These are phyloP conservation scores for Cyanocitta stelleri DNA, from an alignment of 2,113 vertebrate genomes.

Conservation along the genomic window DNA sequence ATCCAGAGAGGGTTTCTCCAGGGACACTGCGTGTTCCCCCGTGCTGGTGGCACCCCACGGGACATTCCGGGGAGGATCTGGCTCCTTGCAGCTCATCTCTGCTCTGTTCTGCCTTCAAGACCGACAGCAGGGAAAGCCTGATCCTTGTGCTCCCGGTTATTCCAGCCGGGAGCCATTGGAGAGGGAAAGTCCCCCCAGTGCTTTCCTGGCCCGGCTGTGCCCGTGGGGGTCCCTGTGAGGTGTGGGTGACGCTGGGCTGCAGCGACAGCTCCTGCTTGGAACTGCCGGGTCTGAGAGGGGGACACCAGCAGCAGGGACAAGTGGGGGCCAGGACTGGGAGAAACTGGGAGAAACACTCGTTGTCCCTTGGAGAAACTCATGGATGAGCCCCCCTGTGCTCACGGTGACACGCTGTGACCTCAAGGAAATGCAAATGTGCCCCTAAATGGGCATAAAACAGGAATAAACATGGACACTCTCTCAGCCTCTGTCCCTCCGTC, in stretches of 20 bases:
- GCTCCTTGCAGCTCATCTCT: neutral
- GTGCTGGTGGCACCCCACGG: neutral
- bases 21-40: rapidly evolving
- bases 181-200: neutral
- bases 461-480: neutral
- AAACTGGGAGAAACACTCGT: neutral
- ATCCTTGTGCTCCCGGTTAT: neutral
- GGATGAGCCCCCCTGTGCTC: neutral
- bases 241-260: neutral
- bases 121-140: neutral
- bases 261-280: neutral
- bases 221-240: too few relatives aligned
- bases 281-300: neutral
- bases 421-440: neutral
- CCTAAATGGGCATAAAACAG: neutral
- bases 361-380: neutral
- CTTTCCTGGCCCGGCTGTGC: neutral
- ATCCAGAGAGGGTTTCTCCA: neutral
- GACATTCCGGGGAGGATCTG: neutral
- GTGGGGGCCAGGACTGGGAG: neutral
- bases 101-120: neutral
- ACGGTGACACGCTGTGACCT: neutral
- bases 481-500: neutral
- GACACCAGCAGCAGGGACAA: neutral
- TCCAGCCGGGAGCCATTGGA: neutral